Base-by-base conservation (phyloP, 2,888 invertebrate species). In the Pristionchus exspectatus region DNA sequence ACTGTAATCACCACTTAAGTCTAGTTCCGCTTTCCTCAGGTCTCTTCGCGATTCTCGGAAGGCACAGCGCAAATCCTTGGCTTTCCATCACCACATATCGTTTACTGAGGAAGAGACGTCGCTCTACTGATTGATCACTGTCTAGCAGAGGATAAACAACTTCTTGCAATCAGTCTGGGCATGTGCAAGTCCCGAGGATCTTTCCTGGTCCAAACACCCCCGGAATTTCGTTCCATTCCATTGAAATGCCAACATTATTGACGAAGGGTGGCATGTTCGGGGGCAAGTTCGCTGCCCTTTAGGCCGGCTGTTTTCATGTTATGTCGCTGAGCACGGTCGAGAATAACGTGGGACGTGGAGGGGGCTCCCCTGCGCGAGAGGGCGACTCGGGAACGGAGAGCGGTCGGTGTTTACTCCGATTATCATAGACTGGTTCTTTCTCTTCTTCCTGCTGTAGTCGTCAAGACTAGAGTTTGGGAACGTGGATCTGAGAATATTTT, bases 51-150 rank as follows among this genome's bases (percentile, higher is more conserved):
- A 81, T 27, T 81, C 81, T 44, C 38, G 50, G 81, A n/a, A 33
- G 74, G 74, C 38, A 0, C 33, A 7, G 21, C 21, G 38, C 74
- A 81, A 44, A 50, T 81, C 81, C 4, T 16, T n/a, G 27, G n/a
- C 74, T 1, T 77, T 77, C 44, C 81, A 44, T 50, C 81, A 81
- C 7, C 81, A 81, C 27, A n/a, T 81, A 24, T 81, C 81, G 14
- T 81, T 54, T n/a, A 81, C n/a, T n/a, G 81, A 81, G n/a, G 81
- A 81, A n/a, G 81, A 81, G 18, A 81, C 81, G 44, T 81, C 50
- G 50, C 27, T 81, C 18, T 81, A 81, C 81, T 81, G 33, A 81
- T 50, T 44, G 14, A n/a, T 81, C 50, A 50, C 50, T 63, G 24
- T 63, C 81, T n/a, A 9, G 7, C 4, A 16, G 54, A 16, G 44